A percentile compares a stretch with the other conserved stretches of the same genome.
Conservation (phyloP, 2,113 vertebrate species). For the Ovibos moschatus region DNA sequence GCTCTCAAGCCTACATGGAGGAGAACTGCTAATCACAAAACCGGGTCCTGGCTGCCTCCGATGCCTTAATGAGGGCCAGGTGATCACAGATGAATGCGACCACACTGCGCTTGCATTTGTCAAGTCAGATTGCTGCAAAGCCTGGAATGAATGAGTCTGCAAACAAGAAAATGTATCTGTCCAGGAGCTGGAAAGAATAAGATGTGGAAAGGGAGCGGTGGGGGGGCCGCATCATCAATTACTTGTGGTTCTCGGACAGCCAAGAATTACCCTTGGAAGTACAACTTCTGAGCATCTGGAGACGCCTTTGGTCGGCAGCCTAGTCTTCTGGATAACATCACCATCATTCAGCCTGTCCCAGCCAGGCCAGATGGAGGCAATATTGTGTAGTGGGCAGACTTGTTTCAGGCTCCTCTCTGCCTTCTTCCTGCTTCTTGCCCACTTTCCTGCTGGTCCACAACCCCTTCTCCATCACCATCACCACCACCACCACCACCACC, state of each 20-base stretch:
- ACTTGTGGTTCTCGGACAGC: constrained; percentile 39
- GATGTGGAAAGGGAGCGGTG: not conserved
- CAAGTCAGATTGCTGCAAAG: not conserved
- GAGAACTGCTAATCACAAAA: not conserved
- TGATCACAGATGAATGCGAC: not conserved
- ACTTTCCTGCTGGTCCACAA: not conserved
- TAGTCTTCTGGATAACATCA: constrained; percentile 44
- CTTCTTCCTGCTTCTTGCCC: not conserved
- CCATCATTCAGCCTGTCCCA: not conserved
- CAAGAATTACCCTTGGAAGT: constrained; percentile 39
- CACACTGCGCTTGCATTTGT: not conserved
- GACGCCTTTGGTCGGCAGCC: constrained; percentile 39
- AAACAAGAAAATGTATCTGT: not conserved
- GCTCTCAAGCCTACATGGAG: not conserved
- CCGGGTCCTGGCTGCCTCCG: not conserved
- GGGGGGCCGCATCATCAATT: constrained; percentile 2
- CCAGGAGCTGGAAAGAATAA: constrained; percentile 27
- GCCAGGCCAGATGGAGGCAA: constrained; percentile 47
- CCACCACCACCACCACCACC: too few relatives aligned
- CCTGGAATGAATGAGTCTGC: not conserved
- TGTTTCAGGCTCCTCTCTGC: not conserved
- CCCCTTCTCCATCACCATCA: not conserved
- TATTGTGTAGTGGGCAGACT: not conserved
- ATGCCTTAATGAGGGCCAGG: constrained; percentile 54
- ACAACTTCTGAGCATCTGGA: constrained; percentile 49